Evolutionary conservation across 2,888 invertebrate species (phyloP).

Genomic region (Zaprionus lineosus): DNA sequence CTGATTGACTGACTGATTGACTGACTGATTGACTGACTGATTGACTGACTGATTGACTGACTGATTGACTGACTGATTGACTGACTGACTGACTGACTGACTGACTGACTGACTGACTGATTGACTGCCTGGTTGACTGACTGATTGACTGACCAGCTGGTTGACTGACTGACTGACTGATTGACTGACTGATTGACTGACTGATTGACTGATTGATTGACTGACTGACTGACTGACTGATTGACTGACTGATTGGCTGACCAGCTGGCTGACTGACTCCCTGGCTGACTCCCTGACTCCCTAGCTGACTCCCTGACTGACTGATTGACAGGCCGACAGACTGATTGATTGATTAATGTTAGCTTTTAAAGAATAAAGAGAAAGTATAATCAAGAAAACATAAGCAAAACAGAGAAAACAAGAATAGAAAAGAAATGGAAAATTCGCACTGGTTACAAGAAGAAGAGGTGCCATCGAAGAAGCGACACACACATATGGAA

Average conservation of each 20-base stretch:
- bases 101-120: constrained; percentile 26
- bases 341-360: constrained; percentile 41
- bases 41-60: constrained; percentile 32
- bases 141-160: constrained; percentile 11
- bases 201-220: constrained; percentile 33
- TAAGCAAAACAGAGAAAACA: constrained; percentile 29
- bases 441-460: constrained; percentile 34
- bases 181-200: constrained; percentile 32
- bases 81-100: constrained; percentile 34
- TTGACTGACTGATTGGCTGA: constrained; percentile 16
- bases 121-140: constrained; percentile 42
- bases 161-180: constrained; percentile 40
- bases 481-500: constrained; percentile 59
- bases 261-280: constrained; percentile 37
- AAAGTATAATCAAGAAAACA: constrained; percentile 44
- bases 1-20: constrained; percentile 13
- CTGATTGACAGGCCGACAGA: constrained; percentile 10
- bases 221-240: constrained; percentile 40
- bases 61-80: constrained; percentile 33
- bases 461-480: constrained; percentile 35
- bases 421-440: constrained; percentile 36
- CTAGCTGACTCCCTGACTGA: constrained; percentile 33
- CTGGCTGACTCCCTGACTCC: constrained; percentile 30
- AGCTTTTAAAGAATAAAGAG: constrained; percentile 44
- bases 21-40: constrained; percentile 40